Conservation (phyloP, 1,140 invertebrate species). For the Sogatella furcifera region DNA sequence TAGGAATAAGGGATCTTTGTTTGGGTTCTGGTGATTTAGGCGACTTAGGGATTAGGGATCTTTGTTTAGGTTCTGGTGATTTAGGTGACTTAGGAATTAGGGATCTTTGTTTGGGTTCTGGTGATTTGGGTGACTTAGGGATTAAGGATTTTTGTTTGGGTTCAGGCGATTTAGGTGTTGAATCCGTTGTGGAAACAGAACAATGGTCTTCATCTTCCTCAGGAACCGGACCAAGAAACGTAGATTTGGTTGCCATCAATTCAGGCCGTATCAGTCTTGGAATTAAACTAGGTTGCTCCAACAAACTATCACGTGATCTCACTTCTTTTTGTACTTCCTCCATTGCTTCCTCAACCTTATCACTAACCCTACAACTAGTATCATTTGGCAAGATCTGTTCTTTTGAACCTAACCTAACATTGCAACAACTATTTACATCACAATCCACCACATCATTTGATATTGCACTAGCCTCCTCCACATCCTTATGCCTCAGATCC, state of each 20-base stretch:
- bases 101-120: background rate
- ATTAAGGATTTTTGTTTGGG: background rate
- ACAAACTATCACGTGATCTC: background rate
- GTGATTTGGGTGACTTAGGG: background rate
- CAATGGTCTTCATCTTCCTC: conserved; percentile 47
- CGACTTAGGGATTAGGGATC: background rate
- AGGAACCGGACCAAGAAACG: conserved; percentile 41
- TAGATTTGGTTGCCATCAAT: no score
- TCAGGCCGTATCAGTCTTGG: conserved; percentile 25
- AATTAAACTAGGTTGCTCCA: background rate
- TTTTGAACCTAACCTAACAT: no score
- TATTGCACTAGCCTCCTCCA: no score
- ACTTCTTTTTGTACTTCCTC: conserved; percentile 1
- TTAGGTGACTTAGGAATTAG: background rate
- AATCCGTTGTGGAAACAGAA: background rate
- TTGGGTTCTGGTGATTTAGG: no score
- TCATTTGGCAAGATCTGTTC: no score
- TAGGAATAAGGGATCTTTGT: background rate
- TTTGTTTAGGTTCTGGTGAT: background rate
- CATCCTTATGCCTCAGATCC: no score
- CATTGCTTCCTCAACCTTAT: no score
- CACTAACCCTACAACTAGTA: no score
- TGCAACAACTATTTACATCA: no score
- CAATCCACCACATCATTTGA: no score
- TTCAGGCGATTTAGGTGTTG: no score